Base-by-base conservation (phyloP, 1,140 invertebrate species). In the Drosophila chauvacae region DNA sequence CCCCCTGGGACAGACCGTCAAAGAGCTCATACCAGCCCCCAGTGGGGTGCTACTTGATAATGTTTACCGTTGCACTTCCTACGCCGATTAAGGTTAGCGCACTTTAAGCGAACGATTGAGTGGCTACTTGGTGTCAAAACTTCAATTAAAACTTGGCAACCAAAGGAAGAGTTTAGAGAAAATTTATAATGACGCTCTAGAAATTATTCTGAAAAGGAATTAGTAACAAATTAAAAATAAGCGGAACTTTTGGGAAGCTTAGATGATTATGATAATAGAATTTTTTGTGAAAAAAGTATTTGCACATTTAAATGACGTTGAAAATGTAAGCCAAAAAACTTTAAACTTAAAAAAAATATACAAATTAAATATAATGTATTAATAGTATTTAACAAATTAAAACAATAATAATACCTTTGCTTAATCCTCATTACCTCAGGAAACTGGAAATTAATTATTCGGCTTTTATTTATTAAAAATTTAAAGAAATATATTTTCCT, bases 21-120 rank as follows among this genome's bases (percentile, higher is more conserved):
- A 10, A 30, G 28, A 30, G 37, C 80, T 9, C 30, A 7, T 9
- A 37, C 18, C 20, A 18, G 51, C 51, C 51, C 35, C 50, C 60
- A 51, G 55, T 73, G 63, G 77, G 66, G 66, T 55, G 63, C 56
- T 72, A 50, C 72, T 70, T 81, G 69, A 78, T 87, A 83, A 80
- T 73, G 86, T 88, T 88, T 83, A 87, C 83, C 72, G 80, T 88
- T 87, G 80, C 84, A 84, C 75, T 87, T 87, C 71, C 84, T 77
- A 83, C 60, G 60, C 64, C 74, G 73, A 77, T 77, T 77, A 77
- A 77, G 74, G 73, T 55, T 68, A 42, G 47, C 62, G 66, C 66
- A 55, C 62, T 70, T 70, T 70, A 70, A 55, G 48, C 44, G 44
- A 47, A 26, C 41, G 58, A 35, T 66, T 63, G 30, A 47, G 63